A percentile compares a stretch with the other conserved stretches of the same genome.
These are phyloP conservation scores for Heliornis fulica DNA, from an alignment of 2,113 vertebrate genomes.

Conservation along the genomic window DNA sequence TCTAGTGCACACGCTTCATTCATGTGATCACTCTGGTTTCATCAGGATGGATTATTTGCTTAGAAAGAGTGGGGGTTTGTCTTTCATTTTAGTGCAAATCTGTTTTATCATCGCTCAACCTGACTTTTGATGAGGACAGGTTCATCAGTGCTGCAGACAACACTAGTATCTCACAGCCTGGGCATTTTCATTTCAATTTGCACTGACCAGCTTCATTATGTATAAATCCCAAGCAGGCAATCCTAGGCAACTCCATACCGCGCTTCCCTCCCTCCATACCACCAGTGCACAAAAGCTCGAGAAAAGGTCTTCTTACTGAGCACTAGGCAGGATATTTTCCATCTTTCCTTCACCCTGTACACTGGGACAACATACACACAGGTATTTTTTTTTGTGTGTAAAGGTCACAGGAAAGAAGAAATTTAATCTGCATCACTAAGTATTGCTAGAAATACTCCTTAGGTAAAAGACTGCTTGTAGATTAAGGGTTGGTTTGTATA, in stretches of 20 bases:
- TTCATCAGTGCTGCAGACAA: neutral
- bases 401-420: neutral
- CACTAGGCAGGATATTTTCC: neutral
- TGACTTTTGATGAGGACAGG: neutral
- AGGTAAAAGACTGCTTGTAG: neutral
- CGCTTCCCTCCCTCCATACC: neutral
- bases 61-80: neutral
- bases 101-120: neutral
- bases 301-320: neutral
- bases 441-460: neutral
- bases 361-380: rapidly evolving
- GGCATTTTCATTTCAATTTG: neutral
- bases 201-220: neutral
- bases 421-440: neutral
- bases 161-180: neutral
- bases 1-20: neutral
- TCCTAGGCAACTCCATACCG: neutral
- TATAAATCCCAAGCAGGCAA: neutral
- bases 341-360: neutral
- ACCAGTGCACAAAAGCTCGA: neutral
- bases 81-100: slow-evolving; percentile 11
- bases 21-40: neutral
- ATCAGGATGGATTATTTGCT: neutral
- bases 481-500: neutral
- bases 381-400: neutral